Base-by-base conservation (phyloP, 2,888 invertebrate species). In the Lutraria lutraria region DNA sequence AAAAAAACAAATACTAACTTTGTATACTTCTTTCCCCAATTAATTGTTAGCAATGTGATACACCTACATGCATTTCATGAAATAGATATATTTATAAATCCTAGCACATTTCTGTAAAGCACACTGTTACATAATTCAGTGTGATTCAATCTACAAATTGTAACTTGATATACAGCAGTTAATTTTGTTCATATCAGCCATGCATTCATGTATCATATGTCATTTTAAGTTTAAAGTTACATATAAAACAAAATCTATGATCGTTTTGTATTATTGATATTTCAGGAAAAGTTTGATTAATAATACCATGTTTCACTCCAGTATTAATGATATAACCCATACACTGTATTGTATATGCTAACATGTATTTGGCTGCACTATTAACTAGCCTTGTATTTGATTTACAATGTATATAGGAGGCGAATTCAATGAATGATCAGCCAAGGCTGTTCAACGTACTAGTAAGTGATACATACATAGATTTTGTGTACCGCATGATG, bases 371-470 rank as follows among this genome's bases (percentile, higher is more conserved):
- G 29, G 76, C 76, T 76, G 76, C 76, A 76, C 76, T 72, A n/a
- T n/a, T 72, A 72, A 72, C 72, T 31, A 25, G 31, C 76, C 29
- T 76, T 76, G 19, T 76, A 31, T 76, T 76, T 76, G 76, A 31
- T 12, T 34, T 76, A 34, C 31, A 6, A 76, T 76, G 34, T 34
- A 76, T 87, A 52, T 86, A 90, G 90, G 90, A 90, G 84, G 87
- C 85, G 43, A 87, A 88, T 82, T 60, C 87, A 80, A 81, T 86
- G 76, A 90, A 87, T 83, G 85, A 83, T 79, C 88, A 81, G 56
- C 88, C 90, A 19, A 63, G 88, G 52, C 60, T 79, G 54, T 81
- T 81, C 53, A 60, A 63, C 56, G 90, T 90, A 88, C 76, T 76
- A 76, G 76, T 76, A 76, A 76, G 76, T 76, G 12, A 13, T 34